A percentile compares a stretch with the other conserved stretches of the same genome.
These are phyloP conservation scores for Dipus sagitta DNA, from an alignment of 2,797 vertebrate species.

Conservation along the genomic window DNA sequence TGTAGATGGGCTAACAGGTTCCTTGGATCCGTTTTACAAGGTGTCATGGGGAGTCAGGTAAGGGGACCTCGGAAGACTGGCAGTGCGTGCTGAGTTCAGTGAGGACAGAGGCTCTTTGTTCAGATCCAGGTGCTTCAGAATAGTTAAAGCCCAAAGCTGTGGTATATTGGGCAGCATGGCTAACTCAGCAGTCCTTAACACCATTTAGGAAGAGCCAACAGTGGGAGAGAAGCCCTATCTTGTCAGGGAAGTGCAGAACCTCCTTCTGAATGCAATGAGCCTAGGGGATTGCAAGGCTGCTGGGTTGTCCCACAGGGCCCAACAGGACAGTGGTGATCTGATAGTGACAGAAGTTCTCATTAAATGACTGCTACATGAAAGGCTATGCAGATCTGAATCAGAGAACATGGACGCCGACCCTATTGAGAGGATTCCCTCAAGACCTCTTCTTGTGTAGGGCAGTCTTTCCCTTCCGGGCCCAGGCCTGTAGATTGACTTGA, in stretches of 20 bases:
- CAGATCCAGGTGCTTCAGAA: too few relatives aligned
- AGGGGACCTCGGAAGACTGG: too few relatives aligned
- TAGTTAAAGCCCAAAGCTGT: too few relatives aligned
- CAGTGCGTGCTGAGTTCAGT: too few relatives aligned
- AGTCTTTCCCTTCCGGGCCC: background rate
- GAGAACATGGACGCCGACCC: constrained; percentile 46
- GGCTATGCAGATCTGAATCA: constrained; percentile 44
- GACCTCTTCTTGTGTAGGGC: background rate
- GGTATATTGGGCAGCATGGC: too few relatives aligned
- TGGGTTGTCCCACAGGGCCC: constrained; percentile 45
- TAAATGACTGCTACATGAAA: background rate
- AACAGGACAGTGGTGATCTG: constrained; percentile 60
- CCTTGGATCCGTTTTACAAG: too few relatives aligned
- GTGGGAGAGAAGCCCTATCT: background rate
- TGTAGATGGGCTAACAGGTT: too few relatives aligned
- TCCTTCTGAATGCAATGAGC: constrained; percentile 48
- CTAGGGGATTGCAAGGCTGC: constrained; percentile 55
- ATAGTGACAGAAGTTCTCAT: constrained; percentile 27
- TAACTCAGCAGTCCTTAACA: too few relatives aligned
- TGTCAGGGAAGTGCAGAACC: constrained; percentile 38
- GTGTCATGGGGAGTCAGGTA: too few relatives aligned
- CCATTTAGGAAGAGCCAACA: too few relatives aligned
- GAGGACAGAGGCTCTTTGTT: too few relatives aligned
- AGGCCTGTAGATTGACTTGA: background rate
- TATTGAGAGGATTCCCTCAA: constrained; percentile 43